phyloP scores from a whole-genome alignment of 2,113 vertebrate species.

The Salvelinus fontinalis region DNA sequence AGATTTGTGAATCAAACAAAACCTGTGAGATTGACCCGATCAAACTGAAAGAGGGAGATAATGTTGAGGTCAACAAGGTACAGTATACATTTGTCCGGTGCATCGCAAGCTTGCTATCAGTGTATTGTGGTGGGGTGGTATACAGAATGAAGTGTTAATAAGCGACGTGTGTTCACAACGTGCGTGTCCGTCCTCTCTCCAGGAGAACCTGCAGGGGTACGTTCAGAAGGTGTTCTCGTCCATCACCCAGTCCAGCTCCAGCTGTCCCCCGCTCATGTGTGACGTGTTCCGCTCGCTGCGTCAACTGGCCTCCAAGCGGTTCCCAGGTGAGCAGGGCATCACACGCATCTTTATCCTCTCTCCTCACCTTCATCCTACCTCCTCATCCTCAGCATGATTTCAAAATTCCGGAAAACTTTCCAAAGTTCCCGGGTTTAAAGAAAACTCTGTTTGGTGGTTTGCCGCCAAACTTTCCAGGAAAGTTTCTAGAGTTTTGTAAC shows the following conservation, averaged over 20 bases:
- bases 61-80: conserved; percentile 92
- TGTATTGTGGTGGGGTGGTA: background rate
- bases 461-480: no score
- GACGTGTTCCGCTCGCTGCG: conserved; percentile 92
- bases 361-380: no score
- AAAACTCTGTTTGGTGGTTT: no score
- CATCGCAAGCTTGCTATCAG: background rate
- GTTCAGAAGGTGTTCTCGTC: conserved; percentile 96
- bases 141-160: no score
- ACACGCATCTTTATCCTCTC: no score
- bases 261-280: conserved; percentile 95
- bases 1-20: conserved; percentile 95
- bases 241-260: conserved; percentile 92
- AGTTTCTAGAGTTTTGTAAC: no score
- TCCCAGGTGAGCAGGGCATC: conserved; percentile 83
- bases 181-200: conserved; percentile 34
- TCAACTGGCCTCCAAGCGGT: conserved; percentile 88
- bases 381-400: no score
- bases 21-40: conserved; percentile 96
- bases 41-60: conserved; percentile 94
- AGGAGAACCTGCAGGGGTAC: conserved; percentile 94
- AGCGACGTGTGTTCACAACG: background rate
- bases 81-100: background rate
- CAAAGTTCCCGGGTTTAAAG: no score
- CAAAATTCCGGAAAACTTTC: no score